Base-by-base conservation (phyloP, 2,888 invertebrate genomes). In the Coenonympha glycerion region DNA sequence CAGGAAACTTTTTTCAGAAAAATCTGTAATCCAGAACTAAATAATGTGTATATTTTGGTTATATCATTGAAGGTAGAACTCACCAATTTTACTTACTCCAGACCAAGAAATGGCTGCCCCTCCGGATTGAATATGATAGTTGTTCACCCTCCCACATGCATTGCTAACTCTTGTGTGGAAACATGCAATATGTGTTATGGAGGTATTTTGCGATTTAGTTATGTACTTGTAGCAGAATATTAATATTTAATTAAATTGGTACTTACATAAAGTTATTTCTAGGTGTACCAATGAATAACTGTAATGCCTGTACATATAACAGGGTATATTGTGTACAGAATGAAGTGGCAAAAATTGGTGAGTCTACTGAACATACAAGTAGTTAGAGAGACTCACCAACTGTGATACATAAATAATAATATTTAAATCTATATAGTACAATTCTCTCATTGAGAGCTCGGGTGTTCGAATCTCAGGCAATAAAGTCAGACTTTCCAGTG, bases 21-120 rank as follows among this genome's bases (percentile, higher is more conserved):
- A n/a, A n/a, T n/a, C n/a, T n/a, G n/a, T n/a, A n/a, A n/a, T n/a
- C n/a, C n/a, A n/a, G 3, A 28, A 3, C 8, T 28, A 28, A 28
- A 4, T 5, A 11, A 28, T 11, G 2, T 8, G 2, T 8, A 26
- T 6, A 6, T 26, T 4, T 9, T 26, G n/a, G 8, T 18, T 19
- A 36, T 15, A 11, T 31, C 18, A n/a, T 44, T 21, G 24, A 15
- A 21, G 36, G 19, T 18, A 48, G 52, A 55, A 59, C 75, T 84
- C 79, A 79, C 77, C 79, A 80, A 75, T 55, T 72, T 77, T 77
- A 80, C 66, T 80, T 72, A 73, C 81, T 78, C 61, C 75, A 84
- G 83, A 75, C 62, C 63, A 57, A 67, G 68, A 56, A 69, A 71
- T 8, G 62, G 63, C 56, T 52, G 52, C 37, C 55, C 69, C 16